Percentiles rank a stretch among this genome's conserved stretches.
Evolutionary conservation across 2,888 invertebrate species (phyloP).

Genomic region (Perdita meconis): DNA sequence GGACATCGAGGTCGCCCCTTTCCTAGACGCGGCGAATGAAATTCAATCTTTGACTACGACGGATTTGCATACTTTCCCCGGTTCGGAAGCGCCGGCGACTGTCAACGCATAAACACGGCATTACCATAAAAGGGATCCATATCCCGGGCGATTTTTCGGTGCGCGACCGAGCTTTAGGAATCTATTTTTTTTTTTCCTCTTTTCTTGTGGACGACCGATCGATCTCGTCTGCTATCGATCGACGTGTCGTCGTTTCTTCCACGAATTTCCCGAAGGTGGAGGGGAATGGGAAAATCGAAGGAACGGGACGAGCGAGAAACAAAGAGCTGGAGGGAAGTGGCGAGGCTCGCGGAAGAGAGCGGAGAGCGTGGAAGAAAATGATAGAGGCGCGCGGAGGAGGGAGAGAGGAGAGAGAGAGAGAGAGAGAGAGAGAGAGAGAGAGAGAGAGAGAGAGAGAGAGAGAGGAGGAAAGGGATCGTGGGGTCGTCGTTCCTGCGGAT

Average conservation of each 20-base stretch:
- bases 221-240: slow-evolving; percentile 18
- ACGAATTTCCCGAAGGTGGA: neutral
- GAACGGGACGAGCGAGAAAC: neutral
- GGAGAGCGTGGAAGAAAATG: slow-evolving; percentile 33
- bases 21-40: slow-evolving; percentile 75
- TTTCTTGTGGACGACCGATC: slow-evolving; percentile 28
- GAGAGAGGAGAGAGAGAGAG: slow-evolving; percentile 24
- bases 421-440: slow-evolving; percentile 52
- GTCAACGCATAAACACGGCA: slow-evolving; percentile 81
- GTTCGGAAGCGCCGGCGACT: slow-evolving; percentile 79
- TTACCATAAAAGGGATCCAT: slow-evolving; percentile 80
- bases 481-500: slow-evolving; percentile 76
- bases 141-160: slow-evolving; percentile 64
- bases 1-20: slow-evolving; percentile 64
- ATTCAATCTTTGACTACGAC: slow-evolving; percentile 80
- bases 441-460: slow-evolving; percentile 24
- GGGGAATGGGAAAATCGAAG: neutral
- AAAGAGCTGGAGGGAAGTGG: slow-evolving; percentile 9
- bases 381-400: slow-evolving; percentile 23
- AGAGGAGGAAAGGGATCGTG: slow-evolving; percentile 63
- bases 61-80: slow-evolving; percentile 80
- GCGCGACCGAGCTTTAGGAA: slow-evolving; percentile 28
- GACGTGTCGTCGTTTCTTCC: neutral
- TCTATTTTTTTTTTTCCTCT: no score
- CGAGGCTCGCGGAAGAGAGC: neutral